Conservation (phyloP, 1,140 invertebrate species). For the Drosophila parabipectinata region DNA sequence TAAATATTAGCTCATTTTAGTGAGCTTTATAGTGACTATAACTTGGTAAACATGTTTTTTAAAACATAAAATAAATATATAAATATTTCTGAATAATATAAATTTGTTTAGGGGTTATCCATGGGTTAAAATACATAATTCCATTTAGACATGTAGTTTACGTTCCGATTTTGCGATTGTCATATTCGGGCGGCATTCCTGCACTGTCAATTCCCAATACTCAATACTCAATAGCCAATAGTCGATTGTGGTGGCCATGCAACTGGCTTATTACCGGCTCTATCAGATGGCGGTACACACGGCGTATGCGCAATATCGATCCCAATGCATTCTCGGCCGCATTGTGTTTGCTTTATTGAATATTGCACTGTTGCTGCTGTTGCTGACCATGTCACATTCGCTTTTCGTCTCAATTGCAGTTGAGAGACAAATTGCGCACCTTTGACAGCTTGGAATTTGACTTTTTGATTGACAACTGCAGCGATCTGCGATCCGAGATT, state of each 20-base stretch:
- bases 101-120: background rate
- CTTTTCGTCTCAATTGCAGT: conserved; percentile 75
- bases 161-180: conserved; percentile 25
- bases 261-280: conserved; percentile 54
- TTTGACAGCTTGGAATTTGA: conserved; percentile 77
- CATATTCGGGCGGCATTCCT: conserved; percentile 58
- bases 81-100: background rate
- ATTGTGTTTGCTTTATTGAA: conserved; percentile 40
- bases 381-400: conserved; percentile 72
- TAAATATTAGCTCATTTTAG: too few relatives aligned
- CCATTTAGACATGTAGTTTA: conserved; percentile 22
- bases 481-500: conserved; percentile 55
- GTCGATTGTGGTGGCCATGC: conserved; percentile 33
- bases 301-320: conserved; percentile 71
- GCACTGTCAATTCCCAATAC: conserved; percentile 38
- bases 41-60: too few relatives aligned
- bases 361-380: conserved; percentile 30
- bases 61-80: background rate
- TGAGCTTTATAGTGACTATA: too few relatives aligned
- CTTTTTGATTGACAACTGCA: conserved; percentile 79
- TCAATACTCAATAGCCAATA: conserved; percentile 41
- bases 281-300: conserved; percentile 38
- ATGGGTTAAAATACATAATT: conserved; percentile 28
- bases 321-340: conserved; percentile 26
- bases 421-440: conserved; percentile 73